These are phyloP conservation scores for Danio jaintianensis DNA, from an alignment of 2,797 vertebrate genomes.

Conservation along the genomic window DNA sequence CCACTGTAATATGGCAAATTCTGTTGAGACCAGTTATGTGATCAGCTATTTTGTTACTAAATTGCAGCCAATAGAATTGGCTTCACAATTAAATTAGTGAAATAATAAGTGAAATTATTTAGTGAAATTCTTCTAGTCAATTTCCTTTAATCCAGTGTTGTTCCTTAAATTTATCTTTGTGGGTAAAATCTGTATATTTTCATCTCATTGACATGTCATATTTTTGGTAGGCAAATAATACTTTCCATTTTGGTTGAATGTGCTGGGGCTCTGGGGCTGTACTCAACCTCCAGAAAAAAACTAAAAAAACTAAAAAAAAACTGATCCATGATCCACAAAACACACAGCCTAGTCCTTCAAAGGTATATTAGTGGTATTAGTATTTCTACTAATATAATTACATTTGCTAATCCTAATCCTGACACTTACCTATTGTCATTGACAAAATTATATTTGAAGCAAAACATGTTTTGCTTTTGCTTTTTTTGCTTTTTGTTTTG, in stretches of 20 bases:
- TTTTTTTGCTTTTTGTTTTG: too few relatives aligned
- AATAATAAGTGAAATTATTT: background rate
- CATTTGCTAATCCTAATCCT: background rate
- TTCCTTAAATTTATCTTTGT: slow-evolving; percentile 14
- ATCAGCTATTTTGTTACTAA: too few relatives aligned
- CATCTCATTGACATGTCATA: background rate
- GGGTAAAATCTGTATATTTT: slow-evolving; percentile 28
- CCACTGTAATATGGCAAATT: background rate
- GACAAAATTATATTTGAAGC: background rate
- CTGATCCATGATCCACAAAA: background rate
- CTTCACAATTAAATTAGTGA: too few relatives aligned
- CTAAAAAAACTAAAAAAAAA: too few relatives aligned
- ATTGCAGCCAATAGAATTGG: too few relatives aligned
- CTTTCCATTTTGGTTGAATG: slow-evolving; percentile 50
- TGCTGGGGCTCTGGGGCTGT: slow-evolving; percentile 22
- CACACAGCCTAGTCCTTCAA: background rate
- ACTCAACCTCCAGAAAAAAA: slow-evolving; percentile 30
- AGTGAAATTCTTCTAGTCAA: background rate
- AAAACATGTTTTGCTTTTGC: background rate
- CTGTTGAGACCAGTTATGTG: background rate
- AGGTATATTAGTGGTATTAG: background rate
- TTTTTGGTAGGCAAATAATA: slow-evolving; percentile 33
- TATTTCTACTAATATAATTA: background rate
- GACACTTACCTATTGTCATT: background rate
- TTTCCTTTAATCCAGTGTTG: background rate